Evolutionary conservation across 2,888 invertebrate genomes (phyloP).

Genomic region (Celastrina argiolus): DNA sequence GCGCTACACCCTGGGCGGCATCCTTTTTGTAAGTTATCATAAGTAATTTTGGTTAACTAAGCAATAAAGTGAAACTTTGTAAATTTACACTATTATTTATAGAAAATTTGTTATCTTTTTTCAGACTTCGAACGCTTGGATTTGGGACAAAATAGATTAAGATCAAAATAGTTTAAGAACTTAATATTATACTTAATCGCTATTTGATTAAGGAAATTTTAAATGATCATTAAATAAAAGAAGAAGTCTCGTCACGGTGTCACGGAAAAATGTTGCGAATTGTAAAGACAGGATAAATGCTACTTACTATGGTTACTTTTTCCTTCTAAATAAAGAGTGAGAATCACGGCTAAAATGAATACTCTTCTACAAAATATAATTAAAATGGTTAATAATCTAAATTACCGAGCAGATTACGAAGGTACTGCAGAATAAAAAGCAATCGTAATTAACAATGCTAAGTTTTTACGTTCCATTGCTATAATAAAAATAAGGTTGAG

Average conservation of each 20-base stretch:
- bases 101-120: too few relatives aligned
- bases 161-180: too few relatives aligned
- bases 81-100: too few relatives aligned
- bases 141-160: neutral
- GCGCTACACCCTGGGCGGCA: neutral
- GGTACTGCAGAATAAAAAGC: neutral
- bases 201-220: too few relatives aligned
- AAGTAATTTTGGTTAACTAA: neutral
- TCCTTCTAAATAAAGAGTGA: neutral
- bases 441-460: slow-evolving; percentile 6
- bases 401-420: slow-evolving; percentile 1
- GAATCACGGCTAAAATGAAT: neutral
- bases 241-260: neutral
- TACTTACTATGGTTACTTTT: too few relatives aligned
- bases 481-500: slow-evolving; percentile 18
- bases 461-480: slow-evolving; percentile 13
- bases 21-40: neutral
- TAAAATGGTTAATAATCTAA: neutral
- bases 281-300: neutral
- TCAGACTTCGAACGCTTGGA: neutral
- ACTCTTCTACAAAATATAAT: neutral
- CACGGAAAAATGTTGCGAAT: neutral
- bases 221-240: neutral
- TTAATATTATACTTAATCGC: too few relatives aligned
- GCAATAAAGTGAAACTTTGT: too few relatives aligned